Base-by-base conservation (phyloP, 2,888 invertebrate genomes). In the Nomada fabriciana region DNA sequence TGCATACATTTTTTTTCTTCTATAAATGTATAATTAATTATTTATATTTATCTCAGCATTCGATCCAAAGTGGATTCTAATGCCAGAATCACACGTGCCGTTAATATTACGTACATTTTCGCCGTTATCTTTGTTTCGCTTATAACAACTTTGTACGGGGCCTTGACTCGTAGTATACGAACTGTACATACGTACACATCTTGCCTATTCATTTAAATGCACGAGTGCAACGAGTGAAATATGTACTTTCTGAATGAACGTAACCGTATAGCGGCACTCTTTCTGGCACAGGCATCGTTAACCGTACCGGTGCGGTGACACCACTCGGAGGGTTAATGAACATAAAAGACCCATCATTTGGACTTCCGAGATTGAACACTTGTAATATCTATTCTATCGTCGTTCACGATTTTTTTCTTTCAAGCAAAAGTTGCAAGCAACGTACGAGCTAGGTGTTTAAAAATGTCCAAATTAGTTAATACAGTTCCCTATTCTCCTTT, bases 311-410 rank as follows among this genome's bases (percentile, higher is more conserved):
- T 80, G 67, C 80, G 81, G 72, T 80, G 80, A 80, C 80, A 80
- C 72, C 67, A 55, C 71, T 73, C 47, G 61, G 64, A 63, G 80
- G 81, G 72, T 80, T 80, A 80, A 80, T 61, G 80, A 80, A 80
- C 61, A 80, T 80, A 80, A 80, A 80, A 72, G 43, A 80, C 80
- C 80, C 80, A 80, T 80, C 67, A 72, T 80, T 80, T 68, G 25
- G 50, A 80, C 80, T 80, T 80, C 80, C 80, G 80, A 80, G 80
- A 80, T 80, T 57, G 67, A 63, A 80, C 72, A 80, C 65, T 80
- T 80, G 10, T 29, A 79, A 61, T 71, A 67, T 23, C n/a, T 52
- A 63, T 52, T 80, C 15, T 36, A 68, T 59, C 1, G 3, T 15
- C 15, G 23, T 52, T 2, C 4, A 36, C 36, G 7, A 7, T 7